phyloP scores from a whole-genome alignment of 2,888 invertebrate species.

The Leucophenga maculata region DNA sequence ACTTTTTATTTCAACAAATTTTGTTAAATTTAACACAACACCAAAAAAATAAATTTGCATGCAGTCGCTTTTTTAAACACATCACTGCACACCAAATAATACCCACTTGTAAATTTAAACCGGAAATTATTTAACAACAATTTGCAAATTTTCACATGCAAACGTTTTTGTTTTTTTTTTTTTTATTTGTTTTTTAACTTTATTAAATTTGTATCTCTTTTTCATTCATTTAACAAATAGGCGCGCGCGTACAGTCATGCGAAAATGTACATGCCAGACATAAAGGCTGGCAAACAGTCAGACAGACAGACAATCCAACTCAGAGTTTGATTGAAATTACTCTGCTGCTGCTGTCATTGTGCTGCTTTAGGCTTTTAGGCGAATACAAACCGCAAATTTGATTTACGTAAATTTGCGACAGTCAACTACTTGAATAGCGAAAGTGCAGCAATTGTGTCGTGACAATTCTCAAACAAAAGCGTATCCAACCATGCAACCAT shows the following conservation, averaged over 20 bases:
- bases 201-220: slow-evolving; percentile 1
- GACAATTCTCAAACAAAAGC: slow-evolving; percentile 46
- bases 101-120: neutral
- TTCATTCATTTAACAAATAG: too few relatives aligned
- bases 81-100: too few relatives aligned
- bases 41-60: too few relatives aligned
- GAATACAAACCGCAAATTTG: slow-evolving; percentile 51
- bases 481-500: neutral
- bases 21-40: too few relatives aligned
- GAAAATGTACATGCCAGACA: neutral
- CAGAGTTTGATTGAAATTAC: neutral
- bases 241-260: neutral
- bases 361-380: neutral
- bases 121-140: slow-evolving; percentile 22
- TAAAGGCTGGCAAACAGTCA: neutral
- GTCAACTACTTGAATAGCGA: slow-evolving; percentile 19
- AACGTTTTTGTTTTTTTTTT: too few relatives aligned
- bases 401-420: slow-evolving; percentile 46
- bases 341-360: neutral
- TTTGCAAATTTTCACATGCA: slow-evolving; percentile 22
- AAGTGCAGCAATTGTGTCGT: slow-evolving; percentile 50
- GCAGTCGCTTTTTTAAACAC: too few relatives aligned
- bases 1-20: too few relatives aligned
- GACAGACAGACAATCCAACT: neutral
- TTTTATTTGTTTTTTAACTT: too few relatives aligned